Conservation (phyloP, 2,113 vertebrate species). For the Uria lomvia region DNA sequence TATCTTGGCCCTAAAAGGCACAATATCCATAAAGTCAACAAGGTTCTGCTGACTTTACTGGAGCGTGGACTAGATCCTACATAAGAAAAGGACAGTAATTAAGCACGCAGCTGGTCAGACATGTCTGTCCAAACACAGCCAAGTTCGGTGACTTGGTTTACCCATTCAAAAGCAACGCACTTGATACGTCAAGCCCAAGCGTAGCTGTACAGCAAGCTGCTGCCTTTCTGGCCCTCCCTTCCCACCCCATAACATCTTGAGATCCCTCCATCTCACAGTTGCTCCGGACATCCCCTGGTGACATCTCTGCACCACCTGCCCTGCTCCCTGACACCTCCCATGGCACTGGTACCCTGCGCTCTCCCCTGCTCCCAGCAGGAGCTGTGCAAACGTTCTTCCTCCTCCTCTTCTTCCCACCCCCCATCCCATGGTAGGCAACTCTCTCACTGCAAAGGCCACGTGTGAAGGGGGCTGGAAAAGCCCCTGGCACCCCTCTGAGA, state of each 20-base stretch:
- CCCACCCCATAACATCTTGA: fast-evolving
- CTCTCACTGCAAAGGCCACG: not conserved
- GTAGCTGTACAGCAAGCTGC: not conserved
- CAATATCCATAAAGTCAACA: not conserved
- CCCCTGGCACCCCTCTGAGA: not conserved
- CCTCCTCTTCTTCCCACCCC: not conserved
- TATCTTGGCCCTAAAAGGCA: not conserved
- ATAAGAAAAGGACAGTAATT: not conserved
- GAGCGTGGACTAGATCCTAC: not conserved
- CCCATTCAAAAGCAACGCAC: not conserved
- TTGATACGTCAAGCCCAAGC: fast-evolving
- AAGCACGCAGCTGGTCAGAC: not conserved
- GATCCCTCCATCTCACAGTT: not conserved
- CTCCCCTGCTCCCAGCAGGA: not conserved
- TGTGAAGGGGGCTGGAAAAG: not conserved
- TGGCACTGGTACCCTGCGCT: fast-evolving
- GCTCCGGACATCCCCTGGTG: not conserved
- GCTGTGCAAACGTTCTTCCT: not conserved
- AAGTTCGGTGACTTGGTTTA: not conserved
- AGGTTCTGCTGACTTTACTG: not conserved
- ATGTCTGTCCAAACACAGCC: not conserved
- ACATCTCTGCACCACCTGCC: not conserved
- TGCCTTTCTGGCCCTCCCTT: not conserved
- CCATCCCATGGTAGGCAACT: not conserved
- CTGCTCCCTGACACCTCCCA: not conserved